Conservation (phyloP, 2,888 invertebrate species). For the Minunthozetes semirufus region DNA sequence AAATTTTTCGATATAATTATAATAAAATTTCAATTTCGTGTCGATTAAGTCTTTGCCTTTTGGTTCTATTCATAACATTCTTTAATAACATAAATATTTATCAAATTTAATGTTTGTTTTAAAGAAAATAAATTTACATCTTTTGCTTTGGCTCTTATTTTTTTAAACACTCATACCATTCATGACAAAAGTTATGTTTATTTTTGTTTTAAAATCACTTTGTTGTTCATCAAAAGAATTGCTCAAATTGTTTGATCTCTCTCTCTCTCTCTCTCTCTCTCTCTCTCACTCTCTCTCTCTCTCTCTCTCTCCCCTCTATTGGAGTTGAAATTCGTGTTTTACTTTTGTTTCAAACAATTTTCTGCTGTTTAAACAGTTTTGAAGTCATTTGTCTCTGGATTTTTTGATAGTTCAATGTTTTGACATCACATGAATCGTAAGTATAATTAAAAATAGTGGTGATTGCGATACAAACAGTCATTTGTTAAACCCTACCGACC, state of each 20-base stretch:
- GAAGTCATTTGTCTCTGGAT: neutral
- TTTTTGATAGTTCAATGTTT: neutral
- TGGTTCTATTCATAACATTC: too few species aligned
- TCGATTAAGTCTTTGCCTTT: too few species aligned
- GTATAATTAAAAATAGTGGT: constrained; percentile 2
- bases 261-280: constrained; percentile 23
- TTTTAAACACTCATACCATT: too few species aligned
- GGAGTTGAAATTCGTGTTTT: neutral
- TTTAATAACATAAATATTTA: too few species aligned
- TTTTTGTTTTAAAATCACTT: too few species aligned
- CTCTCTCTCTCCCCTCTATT: neutral
- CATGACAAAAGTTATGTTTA: too few species aligned
- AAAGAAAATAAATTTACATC: too few species aligned
- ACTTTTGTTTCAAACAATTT: neutral
- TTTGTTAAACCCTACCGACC: neutral
- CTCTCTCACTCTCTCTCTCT: constrained; percentile 10
- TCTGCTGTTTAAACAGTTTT: neutral
- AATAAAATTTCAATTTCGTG: too few species aligned
- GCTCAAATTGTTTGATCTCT: neutral
- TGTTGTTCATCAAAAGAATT: neutral
- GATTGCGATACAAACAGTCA: neutral
- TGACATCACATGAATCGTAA: neutral
- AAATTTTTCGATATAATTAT: too few species aligned
- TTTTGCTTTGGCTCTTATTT: too few species aligned
- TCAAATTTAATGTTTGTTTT: too few species aligned